phyloP scores from a whole-genome alignment of 2,113 vertebrate species.

The Grammomys surdaster region DNA sequence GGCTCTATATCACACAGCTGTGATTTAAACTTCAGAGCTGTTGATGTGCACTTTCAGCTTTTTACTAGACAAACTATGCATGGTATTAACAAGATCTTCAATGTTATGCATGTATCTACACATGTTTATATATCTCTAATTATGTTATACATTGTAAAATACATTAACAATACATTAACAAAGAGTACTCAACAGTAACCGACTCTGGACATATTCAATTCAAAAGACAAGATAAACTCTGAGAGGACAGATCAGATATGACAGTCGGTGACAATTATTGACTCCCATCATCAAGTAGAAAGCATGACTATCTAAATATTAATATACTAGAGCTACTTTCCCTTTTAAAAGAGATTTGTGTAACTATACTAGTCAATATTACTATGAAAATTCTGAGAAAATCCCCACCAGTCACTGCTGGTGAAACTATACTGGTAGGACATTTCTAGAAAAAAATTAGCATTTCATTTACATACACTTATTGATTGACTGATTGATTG shows the following conservation, averaged over 20 bases:
- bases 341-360: not conserved
- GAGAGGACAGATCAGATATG: not conserved
- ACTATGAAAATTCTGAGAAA: not conserved
- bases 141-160: not conserved
- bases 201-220: not conserved
- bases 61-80: not conserved
- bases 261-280: not conserved
- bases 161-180: constrained; percentile 7
- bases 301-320: not conserved
- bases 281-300: not conserved
- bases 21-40: not conserved
- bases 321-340: not conserved
- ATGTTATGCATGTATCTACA: not conserved
- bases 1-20: not conserved
- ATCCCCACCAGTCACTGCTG: not conserved
- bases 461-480: too few relatives aligned
- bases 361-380: not conserved
- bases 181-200: not conserved
- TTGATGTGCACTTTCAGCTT: not conserved
- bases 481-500: too few relatives aligned
- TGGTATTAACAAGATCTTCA: not conserved
- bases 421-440: not conserved
- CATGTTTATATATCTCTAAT: not conserved
- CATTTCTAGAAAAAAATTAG: not conserved
- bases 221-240: not conserved